Evolutionary conservation across 2,888 invertebrate genomes (phyloP), one percentile per base, ranked within the genome.

Genomic region (Uloborus plumipes): DNA sequence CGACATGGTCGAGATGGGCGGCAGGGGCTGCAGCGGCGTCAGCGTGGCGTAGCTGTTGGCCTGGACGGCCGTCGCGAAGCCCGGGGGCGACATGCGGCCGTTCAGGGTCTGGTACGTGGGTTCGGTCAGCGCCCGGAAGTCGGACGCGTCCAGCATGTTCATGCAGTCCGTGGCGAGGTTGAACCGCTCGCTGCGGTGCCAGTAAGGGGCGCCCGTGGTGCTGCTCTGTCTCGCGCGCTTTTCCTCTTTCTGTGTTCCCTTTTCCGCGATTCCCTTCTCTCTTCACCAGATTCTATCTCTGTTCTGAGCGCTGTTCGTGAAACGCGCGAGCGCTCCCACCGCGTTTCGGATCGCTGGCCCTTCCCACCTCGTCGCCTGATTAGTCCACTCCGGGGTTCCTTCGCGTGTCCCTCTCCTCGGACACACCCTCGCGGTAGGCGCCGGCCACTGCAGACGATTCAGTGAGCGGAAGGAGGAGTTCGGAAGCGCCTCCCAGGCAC

Each of bases 1-100:
- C 70, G 97, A 97, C 92, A 98, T 97, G 73, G 98, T 98, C 84
- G 98, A 97, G 88, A 98, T 98, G 82, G 98, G 98, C 74, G 99
- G 98, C 88, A 99, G 91, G 26, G 98, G 98, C 88, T 98, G 96
- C 50, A 99, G 92, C 50, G 98, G 98, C 72, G 98, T 98, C 71
- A 98, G 91, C 20, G 98, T 98, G 80, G 98, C 97, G 91, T 98
- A 98, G 86, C 89, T 89, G 86, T 88, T 89, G 83, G 87, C 87
- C 67, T 76, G 66, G 9, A 77, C 84, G 77, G 87, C 87, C 73
- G 84, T 69, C 20, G 79, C 85, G 61, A 85, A 86, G 7, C 86
- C 85, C 39, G 70, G 95, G n/a, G 91, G 96, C n/a, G 91, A 96
- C 85, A 97, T 96, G 91, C 98, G 94, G 86, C 97, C 93, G 90